A percentile compares a stretch with the other conserved stretches of the same genome.
Evolutionary conservation across 2,797 vertebrate genomes (phyloP).

Genomic region (Enteromius fasciolatus): DNA sequence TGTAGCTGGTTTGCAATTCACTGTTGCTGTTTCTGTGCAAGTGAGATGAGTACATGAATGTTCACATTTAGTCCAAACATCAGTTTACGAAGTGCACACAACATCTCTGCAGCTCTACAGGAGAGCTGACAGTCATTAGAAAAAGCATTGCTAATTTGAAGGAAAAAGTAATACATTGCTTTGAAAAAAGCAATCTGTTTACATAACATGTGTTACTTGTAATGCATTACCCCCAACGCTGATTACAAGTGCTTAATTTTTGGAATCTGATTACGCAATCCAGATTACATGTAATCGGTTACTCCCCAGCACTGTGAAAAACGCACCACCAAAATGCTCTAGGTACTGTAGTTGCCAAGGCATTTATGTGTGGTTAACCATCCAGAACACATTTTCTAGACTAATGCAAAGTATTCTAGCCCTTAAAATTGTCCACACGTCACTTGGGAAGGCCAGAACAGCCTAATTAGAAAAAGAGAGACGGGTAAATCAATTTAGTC

Average conservation of each 20-base stretch:
- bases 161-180: neutral
- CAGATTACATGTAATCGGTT: constrained; percentile 3
- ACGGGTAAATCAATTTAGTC: constrained; percentile 20
- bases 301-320: constrained; percentile 5
- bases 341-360: too few relatives aligned
- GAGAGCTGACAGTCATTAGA: neutral
- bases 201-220: neutral
- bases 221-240: neutral
- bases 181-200: neutral
- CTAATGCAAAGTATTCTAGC: neutral
- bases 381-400: neutral
- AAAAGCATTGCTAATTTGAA: neutral
- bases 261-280: neutral
- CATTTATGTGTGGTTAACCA: neutral
- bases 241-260: neutral
- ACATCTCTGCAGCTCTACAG: neutral
- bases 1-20: neutral
- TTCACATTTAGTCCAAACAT: neutral
- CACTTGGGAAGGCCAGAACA: constrained; percentile 17
- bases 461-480: constrained; percentile 37
- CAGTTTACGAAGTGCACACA: neutral
- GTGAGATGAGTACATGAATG: neutral
- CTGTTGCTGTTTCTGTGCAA: neutral
- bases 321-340: neutral
- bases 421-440: constrained; percentile 14